Base-by-base conservation (phyloP, 2,888 invertebrate species). In the Drosophila pullipes region DNA sequence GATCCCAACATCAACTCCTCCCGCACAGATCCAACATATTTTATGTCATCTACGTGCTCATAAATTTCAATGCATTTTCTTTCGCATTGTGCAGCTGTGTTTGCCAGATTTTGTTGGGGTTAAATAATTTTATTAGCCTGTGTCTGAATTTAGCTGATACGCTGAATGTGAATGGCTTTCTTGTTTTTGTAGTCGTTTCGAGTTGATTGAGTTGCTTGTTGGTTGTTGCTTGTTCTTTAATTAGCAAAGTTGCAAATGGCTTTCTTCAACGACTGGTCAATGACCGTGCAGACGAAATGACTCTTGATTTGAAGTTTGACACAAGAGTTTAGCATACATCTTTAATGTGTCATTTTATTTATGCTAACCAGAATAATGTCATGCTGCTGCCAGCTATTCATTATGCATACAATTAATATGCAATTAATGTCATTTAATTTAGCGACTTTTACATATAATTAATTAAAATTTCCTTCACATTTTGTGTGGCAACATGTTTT, bases 401-500 rank as follows among this genome's bases (percentile, higher is more conserved):
- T 73, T 55, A 78, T 72, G 74, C 63, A 65, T 73, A 72, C 78
- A 77, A 88, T 88, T 82, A 87, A 87, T 84, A 80, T 82, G 61
- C 81, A 89, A 86, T 90, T 90, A 81, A 81, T 80, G 75, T 68
- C 30, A 77, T 68, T 77, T 76, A 82, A 78, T 83, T 75, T 68
- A 61, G 63, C 73, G 47, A 78, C 64, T 82, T 70, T 76, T 74
- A 63, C 77, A 77, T 69, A 72, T 71, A 85, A 85, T 88, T 90
- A 90, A 85, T 85, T 85, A 74, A 90, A 76, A 74, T 70, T 69
- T 53, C 70, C 13, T 62, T 63, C 58, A 58, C 47, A 52, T 50
- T 67, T 69, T 63, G 61, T 69, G 49, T 73, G 88, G 88, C 81
- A 89, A 78, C 90, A 90, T 81, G 90, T 89, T 86, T 90, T 83